Conservation (phyloP, 2,888 invertebrate genomes). For the Argynnis bischoffii region DNA sequence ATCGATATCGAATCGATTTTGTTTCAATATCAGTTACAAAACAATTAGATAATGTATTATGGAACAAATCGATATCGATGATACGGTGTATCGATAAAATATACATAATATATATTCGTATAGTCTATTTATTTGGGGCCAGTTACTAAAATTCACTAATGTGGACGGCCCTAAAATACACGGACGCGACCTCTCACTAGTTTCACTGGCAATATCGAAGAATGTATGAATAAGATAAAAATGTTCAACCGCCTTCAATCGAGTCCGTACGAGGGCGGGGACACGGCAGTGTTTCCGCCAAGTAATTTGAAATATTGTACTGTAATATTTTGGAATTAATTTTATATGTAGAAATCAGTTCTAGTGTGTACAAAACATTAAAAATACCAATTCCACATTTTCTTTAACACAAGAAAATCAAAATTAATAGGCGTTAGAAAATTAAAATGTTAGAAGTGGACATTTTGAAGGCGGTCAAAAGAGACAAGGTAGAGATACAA, state of each 20-base stretch:
- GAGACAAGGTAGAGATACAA: conserved; percentile 28
- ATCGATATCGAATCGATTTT: background rate
- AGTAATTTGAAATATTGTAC: background rate
- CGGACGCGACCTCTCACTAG: conserved; percentile 38
- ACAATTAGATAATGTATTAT: too few species aligned
- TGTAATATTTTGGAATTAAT: too few species aligned
- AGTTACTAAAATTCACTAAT: conserved; percentile 41
- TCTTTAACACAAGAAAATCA: conserved; percentile 19
- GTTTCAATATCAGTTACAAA: too few species aligned
- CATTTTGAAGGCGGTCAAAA: conserved; percentile 2
- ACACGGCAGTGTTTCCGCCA: conserved; percentile 23
- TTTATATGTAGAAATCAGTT: too few species aligned
- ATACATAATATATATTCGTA: background rate
- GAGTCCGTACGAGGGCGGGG: background rate
- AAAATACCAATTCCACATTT: conserved; percentile 10
- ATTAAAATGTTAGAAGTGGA: background rate
- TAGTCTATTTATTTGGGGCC: conserved; percentile 18
- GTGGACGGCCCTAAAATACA: conserved; percentile 32
- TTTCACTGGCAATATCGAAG: conserved; percentile 38
- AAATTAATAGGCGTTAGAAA: conserved; percentile 1
- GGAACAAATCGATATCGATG: background rate
- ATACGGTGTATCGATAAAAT: background rate
- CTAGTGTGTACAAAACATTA: background rate
- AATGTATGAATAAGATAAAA: conserved; percentile 25
- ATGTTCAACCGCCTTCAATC: conserved; percentile 5